phyloP scores from a whole-genome alignment of 1,140 invertebrate genomes.

The Drosophila sturtevanti region DNA sequence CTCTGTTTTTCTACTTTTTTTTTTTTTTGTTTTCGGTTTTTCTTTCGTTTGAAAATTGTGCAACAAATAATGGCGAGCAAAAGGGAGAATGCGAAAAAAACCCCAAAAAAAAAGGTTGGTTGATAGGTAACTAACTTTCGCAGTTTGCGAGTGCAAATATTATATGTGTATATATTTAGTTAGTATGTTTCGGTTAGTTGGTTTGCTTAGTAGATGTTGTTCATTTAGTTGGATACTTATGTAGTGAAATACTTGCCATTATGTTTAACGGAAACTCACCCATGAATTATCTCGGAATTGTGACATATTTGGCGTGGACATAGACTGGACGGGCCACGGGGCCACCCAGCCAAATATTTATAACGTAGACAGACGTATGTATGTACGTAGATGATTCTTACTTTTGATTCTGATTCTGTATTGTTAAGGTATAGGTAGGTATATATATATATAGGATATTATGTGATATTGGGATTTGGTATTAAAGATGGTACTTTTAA shows the following conservation, averaged over 20 bases:
- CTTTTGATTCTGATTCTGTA: constrained; percentile 9
- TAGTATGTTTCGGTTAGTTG: constrained; percentile 10
- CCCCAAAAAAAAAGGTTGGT: neutral
- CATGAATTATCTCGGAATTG: constrained; percentile 83
- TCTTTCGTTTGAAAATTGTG: constrained; percentile 28
- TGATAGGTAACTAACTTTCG: neutral
- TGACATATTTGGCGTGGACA: constrained; percentile 71
- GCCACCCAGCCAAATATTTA: constrained; percentile 10
- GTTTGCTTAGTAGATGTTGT: neutral
- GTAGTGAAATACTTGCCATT: constrained; percentile 7
- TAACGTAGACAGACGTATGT: too few relatives aligned
- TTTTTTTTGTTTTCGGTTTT: neutral
- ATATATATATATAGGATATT: neutral
- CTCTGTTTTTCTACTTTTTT: neutral
- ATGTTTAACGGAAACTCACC: constrained; percentile 65
- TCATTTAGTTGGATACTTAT: neutral
- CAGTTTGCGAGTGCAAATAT: constrained; percentile 4
- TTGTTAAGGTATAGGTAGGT: neutral
- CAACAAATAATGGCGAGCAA: constrained; percentile 10
- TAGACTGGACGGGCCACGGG: neutral
- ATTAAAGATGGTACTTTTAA: neutral
- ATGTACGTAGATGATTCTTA: too few relatives aligned
- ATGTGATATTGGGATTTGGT: neutral
- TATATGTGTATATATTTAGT: constrained; percentile 28
- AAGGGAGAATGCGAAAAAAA: neutral